Evolutionary conservation across 2,888 invertebrate genomes (phyloP), one percentile per base, ranked within the genome.

Genomic region (Drosophila barbarae): DNA sequence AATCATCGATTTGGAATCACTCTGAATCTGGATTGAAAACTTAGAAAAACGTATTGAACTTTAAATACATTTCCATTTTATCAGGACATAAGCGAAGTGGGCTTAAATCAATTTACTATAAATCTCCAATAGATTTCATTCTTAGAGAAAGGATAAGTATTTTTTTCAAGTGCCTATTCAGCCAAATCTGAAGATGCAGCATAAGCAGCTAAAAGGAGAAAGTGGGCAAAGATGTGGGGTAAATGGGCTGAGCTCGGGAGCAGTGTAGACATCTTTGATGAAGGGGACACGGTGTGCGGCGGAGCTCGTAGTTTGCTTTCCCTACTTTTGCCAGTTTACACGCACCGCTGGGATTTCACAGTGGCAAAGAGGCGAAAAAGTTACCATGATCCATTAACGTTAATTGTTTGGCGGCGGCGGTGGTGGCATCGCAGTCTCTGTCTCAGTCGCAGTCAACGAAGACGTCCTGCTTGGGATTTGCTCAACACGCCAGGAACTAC

Each of bases 311-410:
- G 70, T 73, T 84, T 82, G 79, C 79, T 76, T 71, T 85, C 64
- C 72, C 85, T 82, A 78, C 80, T 84, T 85, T 81, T 84, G 82
- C 82, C 86, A 85, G 81, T 86, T 81, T 81, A 81, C 86, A 81
- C 82, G 81, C 81, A 86, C 81, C 81, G 85, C 74, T 84, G 81
- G 86, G 81, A 82, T 79, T 86, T 82, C 80, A 71, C 82, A 81
- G 73, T 75, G 79, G 74, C 85, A 82, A 81, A 85, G 74, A 82
- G 74, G 85, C 76, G 63, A 71, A 86, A 82, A 86, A 82, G 84
- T 86, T 86, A 83, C 85, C 76, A 86, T 84, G 82, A 86, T 82
- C 86, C 82, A 82, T 82, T 82, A 82, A 82, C 86, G 86, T 82
- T 82, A 82, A 82, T 82, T 82, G 82, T 86, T 82, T 82, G 85